These are phyloP conservation scores for Trichogramma dendrolimi DNA, from an alignment of 2,888 invertebrate species.

Conservation along the genomic window DNA sequence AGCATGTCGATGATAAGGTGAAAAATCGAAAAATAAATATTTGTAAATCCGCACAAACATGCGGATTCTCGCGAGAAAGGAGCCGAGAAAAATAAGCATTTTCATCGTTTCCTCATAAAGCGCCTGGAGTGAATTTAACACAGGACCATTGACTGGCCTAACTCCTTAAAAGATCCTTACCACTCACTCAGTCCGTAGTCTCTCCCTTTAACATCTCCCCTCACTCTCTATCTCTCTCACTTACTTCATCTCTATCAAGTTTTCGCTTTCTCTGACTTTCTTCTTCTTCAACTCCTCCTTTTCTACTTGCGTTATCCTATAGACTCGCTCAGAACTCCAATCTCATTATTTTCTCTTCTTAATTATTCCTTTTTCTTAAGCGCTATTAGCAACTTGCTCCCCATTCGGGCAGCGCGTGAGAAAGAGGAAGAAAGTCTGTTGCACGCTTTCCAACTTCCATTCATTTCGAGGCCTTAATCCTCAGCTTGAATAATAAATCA, in stretches of 20 bases:
- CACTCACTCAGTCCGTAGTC: not conserved
- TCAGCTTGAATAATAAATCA: constrained; percentile 31
- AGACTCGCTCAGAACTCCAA: constrained; percentile 26
- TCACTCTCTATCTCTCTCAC: constrained; percentile 7
- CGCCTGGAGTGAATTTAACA: too few species aligned
- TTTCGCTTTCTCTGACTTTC: constrained; percentile 22
- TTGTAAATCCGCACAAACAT: too few species aligned
- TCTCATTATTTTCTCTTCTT: constrained; percentile 39
- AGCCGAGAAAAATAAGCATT: not conserved
- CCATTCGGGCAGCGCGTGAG: constrained; percentile 16
- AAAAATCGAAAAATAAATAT: too few species aligned
- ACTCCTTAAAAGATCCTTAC: constrained; percentile 11
- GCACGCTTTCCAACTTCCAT: constrained; percentile 32
- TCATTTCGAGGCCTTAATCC: constrained; percentile 32
- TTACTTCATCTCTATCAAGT: constrained; percentile 7
- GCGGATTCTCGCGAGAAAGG: not conserved
- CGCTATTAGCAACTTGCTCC: constrained; percentile 38
- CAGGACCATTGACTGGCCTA: not conserved
- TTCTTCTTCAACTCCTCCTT: not conserved
- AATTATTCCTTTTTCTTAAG: constrained; percentile 41
- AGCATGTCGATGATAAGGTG: too few species aligned
- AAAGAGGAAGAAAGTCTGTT: constrained; percentile 27
- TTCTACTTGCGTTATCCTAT: not conserved
- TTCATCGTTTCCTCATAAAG: not conserved
- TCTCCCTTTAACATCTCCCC: constrained; percentile 6